Evolutionary conservation across 1,140 invertebrate genomes (phyloP).

Genomic region (Araneus ventricosus): DNA sequence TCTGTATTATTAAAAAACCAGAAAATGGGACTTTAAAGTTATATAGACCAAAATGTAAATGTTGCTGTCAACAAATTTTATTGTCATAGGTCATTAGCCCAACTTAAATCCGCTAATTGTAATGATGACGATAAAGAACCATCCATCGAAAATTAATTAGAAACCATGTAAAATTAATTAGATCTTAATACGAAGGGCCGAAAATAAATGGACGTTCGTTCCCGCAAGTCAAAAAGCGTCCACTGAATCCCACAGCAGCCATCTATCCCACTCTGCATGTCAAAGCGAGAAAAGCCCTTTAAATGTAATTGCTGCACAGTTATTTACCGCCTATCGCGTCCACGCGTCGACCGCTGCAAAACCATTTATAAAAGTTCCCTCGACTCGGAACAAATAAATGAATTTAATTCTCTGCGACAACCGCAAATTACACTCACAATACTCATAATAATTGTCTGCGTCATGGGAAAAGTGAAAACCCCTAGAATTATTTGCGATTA

Average conservation of each 20-base stretch:
- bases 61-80: too few relatives aligned
- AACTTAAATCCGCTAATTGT: too few relatives aligned
- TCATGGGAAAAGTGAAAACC: constrained; percentile 72
- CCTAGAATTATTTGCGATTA: constrained; percentile 66
- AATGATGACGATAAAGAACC: neutral
- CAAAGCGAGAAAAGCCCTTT: neutral
- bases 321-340: constrained; percentile 30
- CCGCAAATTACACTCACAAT: constrained; percentile 74
- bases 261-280: neutral
- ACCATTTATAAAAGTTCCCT: constrained; percentile 64
- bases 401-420: constrained; percentile 70
- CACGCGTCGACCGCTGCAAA: constrained; percentile 27
- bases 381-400: constrained; percentile 69
- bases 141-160: neutral
- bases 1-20: too few relatives aligned
- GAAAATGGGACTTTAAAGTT: too few relatives aligned
- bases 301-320: constrained; percentile 12
- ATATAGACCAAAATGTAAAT: too few relatives aligned
- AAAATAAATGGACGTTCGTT: neutral
- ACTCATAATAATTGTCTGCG: constrained; percentile 73
- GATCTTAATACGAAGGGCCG: neutral
- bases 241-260: neutral
- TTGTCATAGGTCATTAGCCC: too few relatives aligned
- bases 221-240: neutral
- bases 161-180: neutral